Base-by-base conservation (phyloP, 53 echinoderm and acorn worm genomes). In the Astropecten irregularis region DNA sequence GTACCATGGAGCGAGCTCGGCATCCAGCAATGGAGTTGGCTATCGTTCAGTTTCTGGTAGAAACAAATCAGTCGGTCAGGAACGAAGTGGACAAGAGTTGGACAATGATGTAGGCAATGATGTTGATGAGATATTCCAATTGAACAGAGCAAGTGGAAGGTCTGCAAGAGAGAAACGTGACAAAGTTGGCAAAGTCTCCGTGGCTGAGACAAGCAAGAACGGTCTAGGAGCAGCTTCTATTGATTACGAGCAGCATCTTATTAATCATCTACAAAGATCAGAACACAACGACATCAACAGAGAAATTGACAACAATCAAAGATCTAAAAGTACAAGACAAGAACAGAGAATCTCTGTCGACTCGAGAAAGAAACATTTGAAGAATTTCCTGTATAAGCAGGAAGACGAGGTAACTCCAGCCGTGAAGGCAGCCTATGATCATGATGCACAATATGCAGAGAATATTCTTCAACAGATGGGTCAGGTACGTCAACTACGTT, bases 391-490 rank as follows among this genome's bases (percentile, higher is more conserved):
- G 20, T 74, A 56, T 20, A 20, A 33, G 14, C 55, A 74, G 22
- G 74, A 74, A 26, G 40, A 40, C 18, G 56, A 2, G 10, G 19
- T 23, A 2, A 15, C 36, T 2, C 52, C 35, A 23, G 93, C 89
- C 4, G 44, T 84, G 5, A 72, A 64, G 55, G 82, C 65, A 39
- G 88, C 82, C 0, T 6, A 23, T n/a, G 82, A 88, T 32, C 82
- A 88, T 32, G 51, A 85, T 72, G 90, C 90, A 2, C 34, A 69
- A 19, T 56, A 53, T 4, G 91, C 89, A 9, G 83, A 95, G 10
- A 91, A 85, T 38, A 91, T 95, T 66, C 74, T 95, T 1, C 69
- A 87, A 18, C 83, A 91, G 52, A 86, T 95, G 91, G n/a, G 86
- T 0, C 27, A 71, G 11, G 91, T 89, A 4, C 86, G 91, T 7